Evolutionary conservation across 35 echinoderm and acorn worm species (phyloP).

Genomic region (Anneissia japonica): DNA sequence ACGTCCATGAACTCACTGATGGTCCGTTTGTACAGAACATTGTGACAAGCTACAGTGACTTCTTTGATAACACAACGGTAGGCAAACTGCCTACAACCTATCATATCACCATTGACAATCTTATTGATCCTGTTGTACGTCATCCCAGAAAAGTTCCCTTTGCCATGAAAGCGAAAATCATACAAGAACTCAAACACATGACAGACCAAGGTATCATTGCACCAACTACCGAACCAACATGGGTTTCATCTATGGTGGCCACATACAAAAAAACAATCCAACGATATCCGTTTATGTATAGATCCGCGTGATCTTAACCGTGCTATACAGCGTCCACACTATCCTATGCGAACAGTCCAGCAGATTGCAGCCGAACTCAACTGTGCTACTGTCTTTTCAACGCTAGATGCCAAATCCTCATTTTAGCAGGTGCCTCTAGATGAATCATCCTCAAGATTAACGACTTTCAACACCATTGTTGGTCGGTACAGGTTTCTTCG

Average conservation of each 20-base stretch:
- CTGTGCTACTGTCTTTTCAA: slow-evolving; percentile 20
- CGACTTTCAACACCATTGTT: slow-evolving; percentile 10
- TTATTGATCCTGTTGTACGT: slow-evolving; percentile 10
- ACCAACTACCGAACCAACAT: slow-evolving; percentile 20
- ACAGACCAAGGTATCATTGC: slow-evolving; percentile 3
- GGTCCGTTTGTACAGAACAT: background rate
- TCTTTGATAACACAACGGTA: slow-evolving; percentile 16
- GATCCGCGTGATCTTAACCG: slow-evolving; percentile 34
- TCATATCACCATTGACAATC: slow-evolving; percentile 7
- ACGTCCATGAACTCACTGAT: slow-evolving; percentile 1
- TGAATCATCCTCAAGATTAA: slow-evolving; percentile 22
- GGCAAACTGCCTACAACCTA: slow-evolving; percentile 7
- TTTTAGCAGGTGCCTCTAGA: slow-evolving; percentile 50
- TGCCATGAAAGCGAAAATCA: slow-evolving; percentile 42
- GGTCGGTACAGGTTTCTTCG: slow-evolving; percentile 19
- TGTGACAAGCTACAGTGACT: background rate
- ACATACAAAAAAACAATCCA: slow-evolving; percentile 24
- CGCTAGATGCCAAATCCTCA: slow-evolving; percentile 22
- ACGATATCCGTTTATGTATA: slow-evolving; percentile 44
- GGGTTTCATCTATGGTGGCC: slow-evolving; percentile 53
- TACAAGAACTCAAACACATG: slow-evolving; percentile 29
- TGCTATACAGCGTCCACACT: slow-evolving; percentile 43
- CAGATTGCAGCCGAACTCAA: slow-evolving; percentile 14
- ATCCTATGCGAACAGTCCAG: slow-evolving; percentile 47
- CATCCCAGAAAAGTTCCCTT: slow-evolving; percentile 31